phyloP scores from a whole-genome alignment of 2,797 vertebrate species.

The Micromesistius poutassou region DNA sequence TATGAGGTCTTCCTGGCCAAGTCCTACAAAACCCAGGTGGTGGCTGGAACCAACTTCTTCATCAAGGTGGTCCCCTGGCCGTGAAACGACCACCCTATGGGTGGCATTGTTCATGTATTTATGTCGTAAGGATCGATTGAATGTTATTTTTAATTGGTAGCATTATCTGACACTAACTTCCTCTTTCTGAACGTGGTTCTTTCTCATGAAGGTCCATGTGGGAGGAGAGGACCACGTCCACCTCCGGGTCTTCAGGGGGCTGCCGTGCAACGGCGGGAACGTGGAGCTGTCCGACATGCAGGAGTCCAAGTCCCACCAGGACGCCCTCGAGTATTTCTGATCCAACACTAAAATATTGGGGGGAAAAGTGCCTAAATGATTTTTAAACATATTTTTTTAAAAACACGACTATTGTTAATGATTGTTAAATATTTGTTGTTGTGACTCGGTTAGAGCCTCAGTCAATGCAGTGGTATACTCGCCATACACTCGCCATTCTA shows the following conservation, averaged over 20 bases:
- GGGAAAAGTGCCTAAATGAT: too few species aligned
- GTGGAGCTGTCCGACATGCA: constrained; percentile 43
- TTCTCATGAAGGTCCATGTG: constrained; percentile 66
- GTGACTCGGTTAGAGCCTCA: too few species aligned
- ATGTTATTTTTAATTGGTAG: neutral
- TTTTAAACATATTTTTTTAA: too few species aligned
- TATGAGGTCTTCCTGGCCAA: constrained; percentile 72
- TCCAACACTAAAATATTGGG: too few species aligned
- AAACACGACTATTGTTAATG: too few species aligned
- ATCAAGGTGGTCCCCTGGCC: constrained; percentile 69
- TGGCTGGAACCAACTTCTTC: constrained; percentile 77
- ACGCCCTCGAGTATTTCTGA: neutral
- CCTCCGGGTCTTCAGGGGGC: constrained; percentile 67
- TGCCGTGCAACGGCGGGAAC: constrained; percentile 46
- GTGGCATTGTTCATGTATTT: neutral
- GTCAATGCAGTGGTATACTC: too few species aligned
- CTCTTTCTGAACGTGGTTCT: neutral
- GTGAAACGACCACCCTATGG: too few species aligned
- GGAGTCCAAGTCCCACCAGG: neutral
- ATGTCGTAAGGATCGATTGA: neutral
- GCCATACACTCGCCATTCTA: too few species aligned
- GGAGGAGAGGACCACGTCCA: constrained; percentile 69
- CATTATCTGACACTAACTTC: too few species aligned
- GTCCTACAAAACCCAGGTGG: constrained; percentile 71
- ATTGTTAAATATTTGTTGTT: too few species aligned